phyloP scores from a whole-genome alignment of 2,113 vertebrate genomes.

The Pluvialis apricaria region DNA sequence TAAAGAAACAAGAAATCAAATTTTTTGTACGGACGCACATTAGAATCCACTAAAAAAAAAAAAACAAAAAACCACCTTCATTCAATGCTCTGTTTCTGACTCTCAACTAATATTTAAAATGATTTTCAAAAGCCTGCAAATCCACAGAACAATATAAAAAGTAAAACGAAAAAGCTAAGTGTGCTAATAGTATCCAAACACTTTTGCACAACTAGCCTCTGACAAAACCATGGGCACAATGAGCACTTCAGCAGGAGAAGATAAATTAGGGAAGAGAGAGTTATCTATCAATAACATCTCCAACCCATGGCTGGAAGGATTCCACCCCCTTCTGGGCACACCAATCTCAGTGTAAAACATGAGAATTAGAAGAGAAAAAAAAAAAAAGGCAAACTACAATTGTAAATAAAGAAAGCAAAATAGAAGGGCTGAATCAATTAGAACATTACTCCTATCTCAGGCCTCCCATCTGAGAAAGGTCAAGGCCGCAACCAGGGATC shows the following conservation, averaged over 20 bases:
- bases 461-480: conserved; percentile 34
- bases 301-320: neutral
- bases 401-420: conserved; percentile 12
- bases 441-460: neutral
- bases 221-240: neutral
- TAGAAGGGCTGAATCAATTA: conserved; percentile 7
- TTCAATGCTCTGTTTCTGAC: neutral
- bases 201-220: neutral
- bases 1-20: conserved; percentile 59
- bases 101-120: neutral
- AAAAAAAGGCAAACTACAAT: neutral
- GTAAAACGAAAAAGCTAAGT: neutral
- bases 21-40: conserved; percentile 18
- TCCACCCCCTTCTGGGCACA: neutral
- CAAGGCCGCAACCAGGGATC: conserved; percentile 24
- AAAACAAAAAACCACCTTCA: neutral
- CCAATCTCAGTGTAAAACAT: neutral
- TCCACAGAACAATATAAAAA: neutral
- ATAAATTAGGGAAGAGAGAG: neutral
- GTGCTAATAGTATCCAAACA: neutral
- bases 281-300: neutral
- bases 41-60: conserved; percentile 31
- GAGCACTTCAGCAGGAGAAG: neutral
- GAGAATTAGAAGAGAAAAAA: neutral
- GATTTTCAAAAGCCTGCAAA: neutral